A percentile compares a stretch with the other conserved stretches of the same genome.
phyloP scores from a whole-genome alignment of 2,113 vertebrate species.

The Odontesthes bonariensis region DNA sequence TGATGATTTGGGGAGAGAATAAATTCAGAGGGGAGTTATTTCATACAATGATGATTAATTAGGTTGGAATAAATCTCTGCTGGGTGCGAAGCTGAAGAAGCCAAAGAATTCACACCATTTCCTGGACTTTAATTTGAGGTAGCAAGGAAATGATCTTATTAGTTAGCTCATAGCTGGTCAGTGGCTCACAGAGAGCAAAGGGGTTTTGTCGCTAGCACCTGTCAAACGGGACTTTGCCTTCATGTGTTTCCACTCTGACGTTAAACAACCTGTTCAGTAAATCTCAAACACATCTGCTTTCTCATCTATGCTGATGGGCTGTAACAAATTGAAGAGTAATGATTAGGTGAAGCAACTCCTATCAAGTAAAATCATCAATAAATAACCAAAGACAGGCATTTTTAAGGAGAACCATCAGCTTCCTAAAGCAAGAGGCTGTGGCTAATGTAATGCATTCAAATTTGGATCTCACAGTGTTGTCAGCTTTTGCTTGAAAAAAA shows the following conservation, averaged over 20 bases:
- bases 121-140: conserved; percentile 15
- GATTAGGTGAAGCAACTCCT: conserved; percentile 40
- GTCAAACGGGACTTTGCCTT: conserved; percentile 34
- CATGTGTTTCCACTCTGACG: conserved; percentile 24
- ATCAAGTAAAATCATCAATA: conserved; percentile 43
- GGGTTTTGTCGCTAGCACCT: conserved; percentile 29
- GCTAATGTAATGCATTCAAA: conserved; percentile 69
- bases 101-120: not conserved
- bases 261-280: conserved; percentile 42
- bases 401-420: conserved; percentile 43
- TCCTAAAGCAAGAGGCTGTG: conserved; percentile 48
- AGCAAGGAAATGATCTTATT: conserved; percentile 27
- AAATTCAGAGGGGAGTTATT: not conserved
- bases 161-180: conserved; percentile 23
- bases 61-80: conserved; percentile 3
- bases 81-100: not conserved
- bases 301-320: conserved; percentile 50
- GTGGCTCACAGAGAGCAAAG: conserved; percentile 7
- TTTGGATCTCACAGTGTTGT: conserved; percentile 52
- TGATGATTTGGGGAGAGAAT: conserved; percentile 21
- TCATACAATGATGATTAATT: conserved; percentile 6
- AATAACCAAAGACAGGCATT: conserved; percentile 32
- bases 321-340: conserved; percentile 49
- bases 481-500: conserved; percentile 62
- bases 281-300: conserved; percentile 46